These are phyloP conservation scores for Drosophila austrosaltans DNA, from an alignment of 2,888 invertebrate genomes.

Conservation along the genomic window DNA sequence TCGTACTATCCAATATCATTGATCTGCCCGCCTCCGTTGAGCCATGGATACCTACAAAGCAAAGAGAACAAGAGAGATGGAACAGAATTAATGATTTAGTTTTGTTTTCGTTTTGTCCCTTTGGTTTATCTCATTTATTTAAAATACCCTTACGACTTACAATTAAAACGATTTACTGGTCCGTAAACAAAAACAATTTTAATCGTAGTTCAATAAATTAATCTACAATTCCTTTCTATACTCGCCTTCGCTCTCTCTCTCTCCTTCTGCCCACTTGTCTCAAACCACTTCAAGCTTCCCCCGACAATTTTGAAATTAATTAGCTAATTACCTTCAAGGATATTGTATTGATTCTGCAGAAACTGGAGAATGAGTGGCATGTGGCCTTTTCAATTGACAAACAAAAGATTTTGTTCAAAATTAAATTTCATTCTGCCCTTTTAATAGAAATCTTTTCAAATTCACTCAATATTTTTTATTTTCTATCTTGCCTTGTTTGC, in stretches of 20 bases:
- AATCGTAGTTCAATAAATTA: constrained; percentile 70
- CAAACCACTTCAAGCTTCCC: background rate
- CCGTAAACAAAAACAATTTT: constrained; percentile 36
- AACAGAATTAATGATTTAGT: constrained; percentile 71
- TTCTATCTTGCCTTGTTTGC: background rate
- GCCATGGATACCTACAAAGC: constrained; percentile 40
- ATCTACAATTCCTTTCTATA: constrained; percentile 42
- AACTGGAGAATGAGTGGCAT: constrained; percentile 14
- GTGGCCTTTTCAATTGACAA: constrained; percentile 6
- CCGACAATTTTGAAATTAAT: constrained; percentile 64
- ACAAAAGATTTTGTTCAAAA: constrained; percentile 18
- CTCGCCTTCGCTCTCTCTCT: background rate
- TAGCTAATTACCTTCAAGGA: constrained; percentile 68
- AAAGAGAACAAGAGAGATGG: constrained; percentile 45
- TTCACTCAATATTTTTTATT: background rate
- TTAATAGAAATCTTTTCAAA: background rate
- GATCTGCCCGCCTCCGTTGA: constrained; percentile 26
- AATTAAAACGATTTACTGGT: constrained; percentile 72
- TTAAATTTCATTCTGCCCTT: constrained; percentile 25
- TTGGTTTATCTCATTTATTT: constrained; percentile 68
- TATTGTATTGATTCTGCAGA: constrained; percentile 61
- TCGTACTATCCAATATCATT: constrained; percentile 71
- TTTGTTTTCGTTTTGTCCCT: constrained; percentile 43
- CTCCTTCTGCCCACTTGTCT: background rate
- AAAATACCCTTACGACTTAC: constrained; percentile 57